Conservation (phyloP, 2,113 vertebrate genomes). For the Oncorhynchus keta region DNA sequence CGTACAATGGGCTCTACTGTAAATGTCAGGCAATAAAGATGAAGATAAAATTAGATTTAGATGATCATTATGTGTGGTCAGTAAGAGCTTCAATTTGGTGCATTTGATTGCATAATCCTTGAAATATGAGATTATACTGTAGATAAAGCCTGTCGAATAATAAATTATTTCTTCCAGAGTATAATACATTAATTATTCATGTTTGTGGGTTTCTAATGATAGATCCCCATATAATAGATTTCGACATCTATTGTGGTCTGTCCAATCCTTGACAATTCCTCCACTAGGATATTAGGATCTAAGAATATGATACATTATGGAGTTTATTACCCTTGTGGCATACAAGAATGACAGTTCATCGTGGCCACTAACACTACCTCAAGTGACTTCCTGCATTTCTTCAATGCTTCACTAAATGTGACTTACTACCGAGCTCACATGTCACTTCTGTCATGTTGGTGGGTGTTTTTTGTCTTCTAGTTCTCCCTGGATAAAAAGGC, state of each 20-base stretch:
- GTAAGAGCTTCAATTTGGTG: too few species aligned
- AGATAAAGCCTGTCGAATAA: too few species aligned
- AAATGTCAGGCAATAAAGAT: slow-evolving; percentile 12
- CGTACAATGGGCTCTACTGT: not conserved
- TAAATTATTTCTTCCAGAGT: too few species aligned
- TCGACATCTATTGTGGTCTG: too few species aligned
- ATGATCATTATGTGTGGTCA: not conserved
- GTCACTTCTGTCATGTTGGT: not conserved
- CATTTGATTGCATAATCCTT: too few species aligned
- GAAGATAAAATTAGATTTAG: not conserved
- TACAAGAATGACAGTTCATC: not conserved
- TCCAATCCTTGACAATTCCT: too few species aligned
- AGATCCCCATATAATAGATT: too few species aligned
- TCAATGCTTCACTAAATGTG: not conserved
- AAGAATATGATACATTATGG: not conserved
- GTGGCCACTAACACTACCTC: not conserved
- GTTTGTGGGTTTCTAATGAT: too few species aligned
- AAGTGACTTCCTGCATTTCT: not conserved
- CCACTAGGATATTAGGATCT: not conserved
- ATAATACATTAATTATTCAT: too few species aligned
- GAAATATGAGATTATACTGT: too few species aligned
- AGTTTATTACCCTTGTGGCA: not conserved
- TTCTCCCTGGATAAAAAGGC: not conserved
- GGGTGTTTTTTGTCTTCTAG: not conserved
- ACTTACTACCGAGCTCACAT: too few species aligned